These are phyloP conservation scores for Falco columbarius DNA, from an alignment of 2,797 vertebrate genomes.

Conservation along the genomic window DNA sequence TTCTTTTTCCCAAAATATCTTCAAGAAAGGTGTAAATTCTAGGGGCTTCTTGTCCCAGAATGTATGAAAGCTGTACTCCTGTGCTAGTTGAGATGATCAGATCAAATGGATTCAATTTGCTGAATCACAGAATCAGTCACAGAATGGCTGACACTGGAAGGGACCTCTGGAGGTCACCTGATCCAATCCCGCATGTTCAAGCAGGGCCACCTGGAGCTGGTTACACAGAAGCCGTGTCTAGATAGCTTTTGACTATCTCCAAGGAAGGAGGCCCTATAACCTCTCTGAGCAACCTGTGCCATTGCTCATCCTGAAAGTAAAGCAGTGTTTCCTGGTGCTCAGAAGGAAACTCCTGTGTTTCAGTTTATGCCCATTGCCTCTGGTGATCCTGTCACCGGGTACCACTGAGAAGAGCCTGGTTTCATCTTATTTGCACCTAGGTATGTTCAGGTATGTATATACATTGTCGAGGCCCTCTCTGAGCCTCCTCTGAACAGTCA, in stretches of 20 bases:
- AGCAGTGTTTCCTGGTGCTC: background rate
- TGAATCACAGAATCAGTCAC: background rate
- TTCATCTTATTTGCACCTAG: too few relatives aligned
- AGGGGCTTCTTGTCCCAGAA: background rate
- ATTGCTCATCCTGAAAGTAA: too few relatives aligned
- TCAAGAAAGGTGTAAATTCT: background rate
- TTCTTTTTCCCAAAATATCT: background rate
- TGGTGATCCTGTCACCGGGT: too few relatives aligned
- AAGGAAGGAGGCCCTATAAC: background rate
- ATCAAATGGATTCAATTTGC: background rate
- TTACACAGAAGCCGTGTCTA: background rate
- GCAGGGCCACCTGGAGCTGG: rapidly evolving
- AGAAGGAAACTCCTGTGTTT: background rate
- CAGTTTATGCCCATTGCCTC: background rate
- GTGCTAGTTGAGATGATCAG: background rate
- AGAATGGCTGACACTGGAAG: background rate
- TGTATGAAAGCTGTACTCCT: background rate
- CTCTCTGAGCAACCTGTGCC: background rate
- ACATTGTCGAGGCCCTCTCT: background rate
- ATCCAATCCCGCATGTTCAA: background rate
- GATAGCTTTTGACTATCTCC: background rate
- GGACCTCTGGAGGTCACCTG: background rate
- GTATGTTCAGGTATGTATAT: background rate
- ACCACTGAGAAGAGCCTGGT: too few relatives aligned
- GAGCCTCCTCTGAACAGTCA: background rate